phyloP scores from a whole-genome alignment of 2,113 vertebrate species.

The Regulus satrapa region DNA sequence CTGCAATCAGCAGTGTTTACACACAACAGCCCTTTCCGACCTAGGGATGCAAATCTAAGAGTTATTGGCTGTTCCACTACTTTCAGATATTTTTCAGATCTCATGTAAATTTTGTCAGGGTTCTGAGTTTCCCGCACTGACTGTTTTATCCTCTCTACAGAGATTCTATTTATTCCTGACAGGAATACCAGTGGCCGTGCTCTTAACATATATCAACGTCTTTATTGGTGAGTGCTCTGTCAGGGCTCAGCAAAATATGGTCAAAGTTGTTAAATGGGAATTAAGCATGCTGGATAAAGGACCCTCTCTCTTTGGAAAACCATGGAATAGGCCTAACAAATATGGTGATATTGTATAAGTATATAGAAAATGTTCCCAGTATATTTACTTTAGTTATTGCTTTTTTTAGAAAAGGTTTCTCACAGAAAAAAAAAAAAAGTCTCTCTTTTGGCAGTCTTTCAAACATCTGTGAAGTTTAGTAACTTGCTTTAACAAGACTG shows the following conservation, averaged over 20 bases:
- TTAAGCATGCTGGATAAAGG: not conserved
- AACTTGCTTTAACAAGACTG: not conserved
- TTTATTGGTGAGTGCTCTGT: constrained; percentile 84
- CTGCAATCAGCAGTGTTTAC: not conserved
- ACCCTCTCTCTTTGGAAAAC: not conserved
- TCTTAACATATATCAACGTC: constrained; percentile 82
- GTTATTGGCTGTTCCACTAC: not conserved
- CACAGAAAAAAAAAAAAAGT: not conserved
- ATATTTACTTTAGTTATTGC: not conserved
- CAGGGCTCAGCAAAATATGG: not conserved
- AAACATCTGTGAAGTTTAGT: not conserved
- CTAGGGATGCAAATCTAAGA: not conserved
- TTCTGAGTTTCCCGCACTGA: not conserved
- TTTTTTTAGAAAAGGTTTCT: not conserved
- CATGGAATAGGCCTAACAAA: not conserved
- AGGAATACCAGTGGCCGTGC: constrained; percentile 77
- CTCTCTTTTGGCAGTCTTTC: not conserved
- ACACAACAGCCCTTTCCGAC: not conserved
- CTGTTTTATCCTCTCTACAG: constrained; percentile 62
- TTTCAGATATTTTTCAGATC: not conserved
- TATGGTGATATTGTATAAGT: not conserved
- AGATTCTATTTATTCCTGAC: constrained; percentile 82
- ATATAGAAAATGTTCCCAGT: not conserved
- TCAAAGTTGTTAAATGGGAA: not conserved
- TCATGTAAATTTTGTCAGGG: not conserved